A percentile compares a stretch with the other conserved stretches of the same genome.
phyloP scores from a whole-genome alignment of 2,797 vertebrate species.

The Myotis myotis region DNA sequence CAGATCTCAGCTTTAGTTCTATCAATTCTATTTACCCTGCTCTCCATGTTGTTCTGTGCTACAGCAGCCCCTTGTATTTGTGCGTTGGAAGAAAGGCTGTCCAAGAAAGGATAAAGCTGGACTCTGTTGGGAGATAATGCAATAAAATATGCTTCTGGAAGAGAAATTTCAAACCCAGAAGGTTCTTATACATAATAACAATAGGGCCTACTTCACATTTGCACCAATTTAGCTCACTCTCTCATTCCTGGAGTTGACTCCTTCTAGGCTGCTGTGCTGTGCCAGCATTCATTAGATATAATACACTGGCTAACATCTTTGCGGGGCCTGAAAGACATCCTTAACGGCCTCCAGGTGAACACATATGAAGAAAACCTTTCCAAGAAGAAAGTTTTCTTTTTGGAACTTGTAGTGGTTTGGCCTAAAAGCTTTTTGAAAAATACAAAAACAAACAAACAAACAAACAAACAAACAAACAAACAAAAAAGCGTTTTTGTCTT shows the following conservation, averaged over 20 bases:
- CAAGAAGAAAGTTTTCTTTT: constrained; percentile 47
- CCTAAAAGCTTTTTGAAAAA: constrained; percentile 13
- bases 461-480: no score
- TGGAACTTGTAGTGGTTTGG: constrained; percentile 44
- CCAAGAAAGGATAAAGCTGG: constrained; percentile 77
- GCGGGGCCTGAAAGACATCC: constrained; percentile 65
- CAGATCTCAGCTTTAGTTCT: background rate
- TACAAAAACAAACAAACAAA: no score
- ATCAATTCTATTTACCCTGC: constrained; percentile 63
- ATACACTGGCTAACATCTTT: constrained; percentile 76
- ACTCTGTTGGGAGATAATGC: constrained; percentile 78
- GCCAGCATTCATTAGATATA: constrained; percentile 79
- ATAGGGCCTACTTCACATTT: constrained; percentile 78
- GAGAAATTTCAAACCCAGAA: constrained; percentile 73
- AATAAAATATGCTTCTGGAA: constrained; percentile 77
- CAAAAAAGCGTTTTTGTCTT: background rate
- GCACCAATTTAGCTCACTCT: constrained; percentile 75
- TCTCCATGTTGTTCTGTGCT: constrained; percentile 65
- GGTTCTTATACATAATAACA: constrained; percentile 79
- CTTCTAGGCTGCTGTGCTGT: constrained; percentile 58
- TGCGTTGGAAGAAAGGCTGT: constrained; percentile 63
- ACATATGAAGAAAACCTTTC: constrained; percentile 61
- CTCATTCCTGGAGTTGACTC: constrained; percentile 58
- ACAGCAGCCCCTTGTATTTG: constrained; percentile 19
- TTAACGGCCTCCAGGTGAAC: constrained; percentile 69